Base-by-base conservation (phyloP, 2,797 vertebrate genomes). In the Meda fulgida region DNA sequence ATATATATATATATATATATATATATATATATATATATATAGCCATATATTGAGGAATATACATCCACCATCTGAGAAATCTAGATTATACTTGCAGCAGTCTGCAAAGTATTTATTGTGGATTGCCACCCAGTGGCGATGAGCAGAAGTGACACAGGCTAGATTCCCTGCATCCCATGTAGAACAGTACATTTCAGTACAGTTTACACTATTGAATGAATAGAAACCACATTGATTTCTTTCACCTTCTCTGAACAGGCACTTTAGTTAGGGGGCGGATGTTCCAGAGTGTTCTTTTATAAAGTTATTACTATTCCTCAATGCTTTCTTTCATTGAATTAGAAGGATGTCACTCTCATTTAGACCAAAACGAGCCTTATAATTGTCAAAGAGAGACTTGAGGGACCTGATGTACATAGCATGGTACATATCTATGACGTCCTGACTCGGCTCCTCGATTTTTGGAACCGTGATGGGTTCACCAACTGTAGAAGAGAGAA, bases 401-500 rank as follows among this genome's bases (percentile, higher is more conserved):
- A 99, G 95, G 65, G 97, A 97, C 79, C 92, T 95, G 91, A 97
- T 81, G 83, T 99, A 99, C 92, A 98, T 95, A 87, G 90, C 80
- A 31, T 99, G 98, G 91, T 98, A 99, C 71, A 96, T 92, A 70
- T 98, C 95, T 84, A 99, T 94, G 65, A 96, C 94, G 19, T 95
- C 96, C 69, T 95, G 94, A 72, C 93, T 94, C 0, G 98, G 97
- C 0, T 96, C 93, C 70, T 97, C 96, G 0, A 96, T 94, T 93
- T 96, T 98, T 78, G 98, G 98, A 86, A 99, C 93, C 0, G 97
- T 98, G 93, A 99, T 97, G 36, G 98, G 98, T 87, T 99, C 98
- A 3, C 98, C 98, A 87, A 99, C 98, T 99, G 89, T 66, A 85
- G 80, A 1, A 69, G 72, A 85, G 34, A 86, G 14, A 77, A 70